Base-by-base conservation (phyloP, 2,888 invertebrate species). In the Diaphora mendica region DNA sequence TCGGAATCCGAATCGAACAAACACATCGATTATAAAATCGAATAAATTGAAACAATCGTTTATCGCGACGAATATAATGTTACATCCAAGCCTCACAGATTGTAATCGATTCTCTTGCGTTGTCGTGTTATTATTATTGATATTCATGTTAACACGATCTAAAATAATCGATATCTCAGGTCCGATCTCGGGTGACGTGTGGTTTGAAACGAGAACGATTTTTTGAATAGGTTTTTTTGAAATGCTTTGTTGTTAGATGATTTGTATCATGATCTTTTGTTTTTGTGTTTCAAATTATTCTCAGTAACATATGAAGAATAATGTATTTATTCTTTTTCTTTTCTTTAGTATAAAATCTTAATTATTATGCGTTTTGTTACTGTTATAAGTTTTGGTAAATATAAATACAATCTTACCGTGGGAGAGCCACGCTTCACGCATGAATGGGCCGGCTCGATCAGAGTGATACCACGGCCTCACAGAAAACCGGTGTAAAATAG, bases 11-110 rank as follows among this genome's bases (percentile, higher is more conserved):
- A 83, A 85, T 83, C 82, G 73, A 80, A 79, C 76, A 30, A 79
- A 72, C 73, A 71, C 79, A 81, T 83, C 86, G 85, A 84, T 86
- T 86, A 86, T 85, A 84, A 84, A 82, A 80, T 82, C 79, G 83
- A 86, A 86, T 84, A 85, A 85, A 85, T 86, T 83, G 86, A 87
- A 85, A 83, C 85, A 87, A 85, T 86, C 82, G 86, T 79, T 85
- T 83, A 87, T 87, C 86, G 85, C 85, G 85, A 82, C 84, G 83
- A 85, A 86, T 88, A 86, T 89, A 87, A 88, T 86, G 87, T 89
- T 88, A 87, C 90, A 86, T 84, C 76, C 83, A 70, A 77, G 79
- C 77, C 76, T 80, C 77, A 76, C 78, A 83, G 88, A 88, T 89
- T 85, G 87, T 87, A 84, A 90, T 90, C 90, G 86, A 86, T 86